Evolutionary conservation across 2,113 vertebrate genomes (phyloP).

Genomic region (Neomonachus schauinslandi): DNA sequence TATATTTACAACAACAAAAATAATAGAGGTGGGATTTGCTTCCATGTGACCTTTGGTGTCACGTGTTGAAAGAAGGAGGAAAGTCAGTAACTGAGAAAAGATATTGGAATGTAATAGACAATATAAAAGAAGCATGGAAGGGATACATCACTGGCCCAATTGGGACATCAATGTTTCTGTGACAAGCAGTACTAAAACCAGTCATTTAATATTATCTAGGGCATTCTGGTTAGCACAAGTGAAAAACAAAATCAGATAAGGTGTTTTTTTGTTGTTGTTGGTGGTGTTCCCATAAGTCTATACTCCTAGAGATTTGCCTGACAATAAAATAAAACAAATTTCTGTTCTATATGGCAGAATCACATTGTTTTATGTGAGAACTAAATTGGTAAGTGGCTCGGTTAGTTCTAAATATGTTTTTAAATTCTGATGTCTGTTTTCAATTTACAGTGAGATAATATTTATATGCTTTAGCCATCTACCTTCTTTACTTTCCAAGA

Average conservation of each 20-base stretch:
- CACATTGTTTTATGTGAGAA: neutral
- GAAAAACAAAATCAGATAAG: neutral
- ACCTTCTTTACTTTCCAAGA: conserved; percentile 16
- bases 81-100: neutral
- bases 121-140: neutral
- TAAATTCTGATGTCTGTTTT: neutral
- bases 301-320: conserved; percentile 27
- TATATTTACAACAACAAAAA: neutral
- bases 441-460: neutral
- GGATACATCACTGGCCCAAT: neutral
- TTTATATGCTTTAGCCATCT: neutral
- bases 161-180: neutral
- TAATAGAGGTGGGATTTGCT: neutral
- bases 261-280: neutral
- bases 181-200: neutral
- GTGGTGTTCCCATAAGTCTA: neutral
- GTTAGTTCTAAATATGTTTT: conserved; percentile 33
- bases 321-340: conserved; percentile 1
- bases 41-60: neutral
- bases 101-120: neutral
- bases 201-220: neutral
- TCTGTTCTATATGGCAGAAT: neutral
- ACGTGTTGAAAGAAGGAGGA: neutral
- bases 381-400: neutral
- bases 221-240: conserved; percentile 10